Percentiles rank a stretch among this genome's conserved stretches.
Conservation (phyloP, 1,140 invertebrate species). For the Cydia splendana region DNA sequence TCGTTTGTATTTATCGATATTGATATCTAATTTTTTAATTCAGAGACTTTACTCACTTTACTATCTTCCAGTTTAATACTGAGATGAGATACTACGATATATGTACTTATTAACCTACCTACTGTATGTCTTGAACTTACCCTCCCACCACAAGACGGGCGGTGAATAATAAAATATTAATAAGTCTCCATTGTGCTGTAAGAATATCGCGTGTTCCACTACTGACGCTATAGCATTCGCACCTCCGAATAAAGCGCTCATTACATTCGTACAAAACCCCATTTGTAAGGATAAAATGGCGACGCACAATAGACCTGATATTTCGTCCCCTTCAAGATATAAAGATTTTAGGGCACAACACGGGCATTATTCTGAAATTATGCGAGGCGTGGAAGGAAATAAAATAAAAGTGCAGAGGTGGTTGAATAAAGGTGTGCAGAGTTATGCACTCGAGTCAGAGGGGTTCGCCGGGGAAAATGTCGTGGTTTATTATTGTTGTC, state of each 20-base stretch:
- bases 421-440: constrained; percentile 61
- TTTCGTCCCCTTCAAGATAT: constrained; percentile 62
- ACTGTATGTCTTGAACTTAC: background rate
- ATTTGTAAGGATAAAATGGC: constrained; percentile 69
- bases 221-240: constrained; percentile 63
- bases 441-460: constrained; percentile 62
- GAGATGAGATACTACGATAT: no score
- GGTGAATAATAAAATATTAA: constrained; percentile 26
- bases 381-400: constrained; percentile 72
- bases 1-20: background rate
- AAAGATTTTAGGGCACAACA: constrained; percentile 67
- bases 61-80: no score
- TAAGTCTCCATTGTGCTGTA: constrained; percentile 30
- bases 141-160: background rate
- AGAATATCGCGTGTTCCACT: constrained; percentile 49
- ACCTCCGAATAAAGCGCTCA: constrained; percentile 75
- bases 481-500: constrained; percentile 53
- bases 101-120: no score
- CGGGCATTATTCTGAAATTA: constrained; percentile 70
- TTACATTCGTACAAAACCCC: constrained; percentile 70
- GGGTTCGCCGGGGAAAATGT: constrained; percentile 50
- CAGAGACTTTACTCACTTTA: no score
- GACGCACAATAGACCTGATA: constrained; percentile 70
- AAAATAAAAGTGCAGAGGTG: constrained; percentile 73
- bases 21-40: no score